These are phyloP conservation scores for Oscheius sp. DNA, from an alignment of 1,140 invertebrate species.

Conservation along the genomic window DNA sequence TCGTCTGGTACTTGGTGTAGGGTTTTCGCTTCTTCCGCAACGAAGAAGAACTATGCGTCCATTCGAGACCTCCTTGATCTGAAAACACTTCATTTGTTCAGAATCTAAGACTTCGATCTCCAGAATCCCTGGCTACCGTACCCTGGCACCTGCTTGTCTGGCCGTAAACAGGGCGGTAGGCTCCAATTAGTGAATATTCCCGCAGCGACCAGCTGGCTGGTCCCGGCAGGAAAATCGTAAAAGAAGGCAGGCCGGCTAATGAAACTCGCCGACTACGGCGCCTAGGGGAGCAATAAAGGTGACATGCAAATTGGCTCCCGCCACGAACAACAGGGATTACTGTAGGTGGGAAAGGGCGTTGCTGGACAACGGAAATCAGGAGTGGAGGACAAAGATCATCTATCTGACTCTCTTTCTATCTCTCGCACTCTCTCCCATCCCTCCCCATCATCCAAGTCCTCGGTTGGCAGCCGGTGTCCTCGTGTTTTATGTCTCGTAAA, in stretches of 20 bases:
- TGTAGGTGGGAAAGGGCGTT: too few relatives aligned
- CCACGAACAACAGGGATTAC: background rate
- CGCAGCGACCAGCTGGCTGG: background rate
- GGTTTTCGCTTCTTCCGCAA: conserved; percentile 75
- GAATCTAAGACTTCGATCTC: background rate
- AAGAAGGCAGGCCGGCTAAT: background rate
- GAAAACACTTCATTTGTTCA: background rate
- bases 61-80: conserved; percentile 32
- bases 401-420: too few relatives aligned
- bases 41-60: conserved; percentile 31
- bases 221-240: background rate
- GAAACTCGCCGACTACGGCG: background rate
- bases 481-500: too few relatives aligned
- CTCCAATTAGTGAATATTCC: background rate
- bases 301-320: conserved; percentile 3
- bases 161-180: too few relatives aligned
- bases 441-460: too few relatives aligned
- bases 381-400: too few relatives aligned
- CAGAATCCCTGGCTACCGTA: background rate
- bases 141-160: background rate
- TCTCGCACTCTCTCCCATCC: too few relatives aligned
- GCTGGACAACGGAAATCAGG: too few relatives aligned
- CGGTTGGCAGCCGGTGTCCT: too few relatives aligned
- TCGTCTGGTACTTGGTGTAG: conserved; percentile 91
- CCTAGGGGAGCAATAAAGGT: conserved; percentile 1